A percentile compares a stretch with the other conserved stretches of the same genome.
Conservation (phyloP, 2,113 vertebrate species). For the Myocastor coypus region DNA sequence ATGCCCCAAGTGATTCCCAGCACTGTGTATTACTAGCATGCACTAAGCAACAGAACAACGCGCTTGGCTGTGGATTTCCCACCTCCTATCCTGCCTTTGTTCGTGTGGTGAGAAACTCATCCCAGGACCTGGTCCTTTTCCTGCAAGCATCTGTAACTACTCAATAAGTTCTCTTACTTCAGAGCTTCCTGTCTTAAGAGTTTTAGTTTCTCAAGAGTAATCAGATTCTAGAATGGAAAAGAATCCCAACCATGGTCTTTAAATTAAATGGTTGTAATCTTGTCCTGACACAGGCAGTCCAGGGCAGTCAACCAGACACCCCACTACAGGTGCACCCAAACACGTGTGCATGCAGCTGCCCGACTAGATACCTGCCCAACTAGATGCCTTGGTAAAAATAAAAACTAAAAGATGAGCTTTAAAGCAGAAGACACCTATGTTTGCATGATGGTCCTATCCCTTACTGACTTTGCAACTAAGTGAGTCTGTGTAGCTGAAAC, state of each 20-base stretch:
- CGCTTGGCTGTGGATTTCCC: background rate
- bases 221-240: background rate
- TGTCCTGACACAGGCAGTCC: background rate
- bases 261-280: background rate
- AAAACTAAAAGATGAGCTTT: background rate
- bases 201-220: background rate
- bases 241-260: background rate
- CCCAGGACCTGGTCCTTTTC: background rate
- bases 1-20: background rate
- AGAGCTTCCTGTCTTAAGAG: background rate
- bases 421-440: background rate
- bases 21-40: background rate
- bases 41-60: background rate
- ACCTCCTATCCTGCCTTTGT: background rate
- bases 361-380: background rate
- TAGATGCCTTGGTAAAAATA: background rate
- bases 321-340: no score
- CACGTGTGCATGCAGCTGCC: background rate
- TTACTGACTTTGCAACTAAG: background rate
- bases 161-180: background rate
- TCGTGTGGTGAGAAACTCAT: background rate
- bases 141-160: background rate
- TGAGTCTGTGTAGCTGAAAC: background rate
- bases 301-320: background rate
- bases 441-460: background rate